Conservation (phyloP, 2,113 vertebrate species). For the Saguinus imperator region DNA sequence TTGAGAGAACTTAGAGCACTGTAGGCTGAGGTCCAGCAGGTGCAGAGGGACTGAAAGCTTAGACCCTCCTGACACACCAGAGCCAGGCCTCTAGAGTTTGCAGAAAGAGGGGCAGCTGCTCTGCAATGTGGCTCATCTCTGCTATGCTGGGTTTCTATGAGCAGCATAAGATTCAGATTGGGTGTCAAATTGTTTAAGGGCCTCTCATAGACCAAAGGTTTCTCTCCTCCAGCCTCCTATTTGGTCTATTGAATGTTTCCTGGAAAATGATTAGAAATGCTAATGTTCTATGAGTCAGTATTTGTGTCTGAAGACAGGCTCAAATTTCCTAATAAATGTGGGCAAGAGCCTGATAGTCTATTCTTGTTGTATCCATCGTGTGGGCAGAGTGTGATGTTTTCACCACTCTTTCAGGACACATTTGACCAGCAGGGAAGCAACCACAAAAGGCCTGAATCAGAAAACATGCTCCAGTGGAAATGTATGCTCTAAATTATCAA, state of each 20-base stretch:
- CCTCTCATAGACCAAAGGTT: neutral
- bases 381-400: neutral
- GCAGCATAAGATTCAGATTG: neutral
- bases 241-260: neutral
- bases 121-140: neutral
- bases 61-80: neutral
- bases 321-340: neutral
- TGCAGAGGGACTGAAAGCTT: neutral
- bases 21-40: neutral
- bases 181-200: neutral
- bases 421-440: neutral
- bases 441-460: neutral
- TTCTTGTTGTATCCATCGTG: neutral
- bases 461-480: slow-evolving; percentile 9
- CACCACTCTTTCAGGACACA: neutral
- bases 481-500: slow-evolving; percentile 42
- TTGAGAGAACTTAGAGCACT: too few species aligned
- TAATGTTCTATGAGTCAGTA: neutral
- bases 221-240: neutral
- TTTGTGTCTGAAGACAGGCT: neutral
- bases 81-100: neutral
- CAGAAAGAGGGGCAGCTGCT: neutral
- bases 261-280: neutral
- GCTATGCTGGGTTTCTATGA: neutral
- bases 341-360: neutral